phyloP scores from a whole-genome alignment of 2,113 vertebrate species.

The Toxotes chatareus region DNA sequence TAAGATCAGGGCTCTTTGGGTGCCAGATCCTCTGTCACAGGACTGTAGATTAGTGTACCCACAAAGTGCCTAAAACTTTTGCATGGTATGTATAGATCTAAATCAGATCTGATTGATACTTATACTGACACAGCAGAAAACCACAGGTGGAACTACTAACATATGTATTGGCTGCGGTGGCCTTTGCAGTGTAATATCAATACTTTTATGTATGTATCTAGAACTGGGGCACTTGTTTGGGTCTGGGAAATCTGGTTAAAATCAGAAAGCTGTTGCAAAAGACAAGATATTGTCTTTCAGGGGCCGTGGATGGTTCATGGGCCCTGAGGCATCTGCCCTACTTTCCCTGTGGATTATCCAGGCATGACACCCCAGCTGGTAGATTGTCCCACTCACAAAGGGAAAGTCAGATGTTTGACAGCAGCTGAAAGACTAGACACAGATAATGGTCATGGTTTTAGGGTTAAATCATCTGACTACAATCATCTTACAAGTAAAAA shows the following conservation, averaged over 20 bases:
- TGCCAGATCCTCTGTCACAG: no score
- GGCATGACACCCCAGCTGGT: neutral
- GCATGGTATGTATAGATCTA: no score
- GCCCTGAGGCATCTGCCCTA: neutral
- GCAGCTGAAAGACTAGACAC: neutral
- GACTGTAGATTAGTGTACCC: no score
- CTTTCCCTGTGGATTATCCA: neutral
- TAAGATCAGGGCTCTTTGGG: no score
- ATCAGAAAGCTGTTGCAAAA: neutral
- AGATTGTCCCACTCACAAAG: neutral
- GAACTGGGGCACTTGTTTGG: neutral
- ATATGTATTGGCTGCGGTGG: neutral
- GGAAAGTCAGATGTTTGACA: neutral
- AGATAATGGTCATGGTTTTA: neutral
- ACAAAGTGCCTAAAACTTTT: no score
- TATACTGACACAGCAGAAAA: neutral
- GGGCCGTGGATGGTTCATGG: neutral
- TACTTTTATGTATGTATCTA: neutral
- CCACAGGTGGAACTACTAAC: neutral
- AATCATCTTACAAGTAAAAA: neutral
- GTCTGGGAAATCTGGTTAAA: neutral
- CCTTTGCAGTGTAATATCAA: neutral
- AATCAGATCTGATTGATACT: no score
- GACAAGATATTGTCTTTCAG: neutral
- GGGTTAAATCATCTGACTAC: neutral